Percentiles rank a stretch among this genome's conserved stretches.
These are phyloP conservation scores for Atrina japonica DNA, from an alignment of 2,888 invertebrate genomes.

Conservation along the genomic window DNA sequence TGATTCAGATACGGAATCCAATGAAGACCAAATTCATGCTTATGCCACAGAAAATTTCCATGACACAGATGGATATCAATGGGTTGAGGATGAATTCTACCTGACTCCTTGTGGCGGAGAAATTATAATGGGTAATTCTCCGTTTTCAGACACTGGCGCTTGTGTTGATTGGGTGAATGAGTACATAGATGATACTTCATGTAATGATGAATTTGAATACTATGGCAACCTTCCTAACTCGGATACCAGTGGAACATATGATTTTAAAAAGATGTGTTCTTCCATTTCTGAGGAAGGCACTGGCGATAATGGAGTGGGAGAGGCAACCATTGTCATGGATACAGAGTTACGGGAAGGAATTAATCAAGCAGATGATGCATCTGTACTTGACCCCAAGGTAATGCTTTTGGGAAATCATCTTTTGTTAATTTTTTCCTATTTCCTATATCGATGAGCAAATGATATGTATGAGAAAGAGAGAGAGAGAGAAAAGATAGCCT, in stretches of 20 bases:
- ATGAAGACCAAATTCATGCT: slow-evolving; percentile 50
- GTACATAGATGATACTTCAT: slow-evolving; percentile 54
- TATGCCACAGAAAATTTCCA: slow-evolving; percentile 52
- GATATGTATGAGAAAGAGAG: too few relatives aligned
- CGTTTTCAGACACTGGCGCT: slow-evolving; percentile 63
- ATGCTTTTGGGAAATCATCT: too few relatives aligned
- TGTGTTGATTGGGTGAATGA: slow-evolving; percentile 68
- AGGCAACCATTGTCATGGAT: slow-evolving; percentile 12
- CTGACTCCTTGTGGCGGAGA: slow-evolving; percentile 71
- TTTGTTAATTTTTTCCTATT: too few relatives aligned
- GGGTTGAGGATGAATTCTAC: slow-evolving; percentile 75
- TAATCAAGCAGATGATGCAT: background rate
- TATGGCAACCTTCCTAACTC: slow-evolving; percentile 38
- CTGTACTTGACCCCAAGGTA: slow-evolving; percentile 36
- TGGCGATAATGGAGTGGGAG: slow-evolving; percentile 10
- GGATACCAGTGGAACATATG: slow-evolving; percentile 7
- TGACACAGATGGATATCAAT: slow-evolving; percentile 72
- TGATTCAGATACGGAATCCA: slow-evolving; percentile 61
- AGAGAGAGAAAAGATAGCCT: too few relatives aligned
- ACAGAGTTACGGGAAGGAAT: slow-evolving; percentile 17
- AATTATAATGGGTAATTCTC: slow-evolving; percentile 66
- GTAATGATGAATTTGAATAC: slow-evolving; percentile 50
- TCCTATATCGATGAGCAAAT: too few relatives aligned
- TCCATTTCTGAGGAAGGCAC: slow-evolving; percentile 34
- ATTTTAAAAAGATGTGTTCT: slow-evolving; percentile 17